Conservation (phyloP, 2,888 invertebrate species). For the Drosophila anomelani region DNA sequence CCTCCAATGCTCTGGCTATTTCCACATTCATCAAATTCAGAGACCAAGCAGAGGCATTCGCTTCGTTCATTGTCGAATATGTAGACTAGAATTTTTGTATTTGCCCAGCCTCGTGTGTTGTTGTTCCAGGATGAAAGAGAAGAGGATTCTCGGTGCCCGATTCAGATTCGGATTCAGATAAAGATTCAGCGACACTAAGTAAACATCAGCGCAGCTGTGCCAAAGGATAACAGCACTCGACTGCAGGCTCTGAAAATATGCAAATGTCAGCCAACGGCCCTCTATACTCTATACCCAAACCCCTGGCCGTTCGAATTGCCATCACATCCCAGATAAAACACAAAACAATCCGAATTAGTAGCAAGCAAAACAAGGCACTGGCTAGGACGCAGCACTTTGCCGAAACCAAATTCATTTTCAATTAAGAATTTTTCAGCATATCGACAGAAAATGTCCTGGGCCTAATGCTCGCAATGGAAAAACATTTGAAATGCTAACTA, state of each 20-base stretch:
- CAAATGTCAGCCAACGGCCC: constrained; percentile 57
- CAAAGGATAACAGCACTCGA: constrained; percentile 52
- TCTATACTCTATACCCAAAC: not conserved
- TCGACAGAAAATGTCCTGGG: constrained; percentile 64
- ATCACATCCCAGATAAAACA: constrained; percentile 76
- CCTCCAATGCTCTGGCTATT: constrained; percentile 38
- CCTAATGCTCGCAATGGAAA: constrained; percentile 56
- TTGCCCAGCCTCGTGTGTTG: constrained; percentile 53
- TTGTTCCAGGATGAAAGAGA: constrained; percentile 25
- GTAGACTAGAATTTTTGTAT: constrained; percentile 63
- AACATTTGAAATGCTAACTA: constrained; percentile 75
- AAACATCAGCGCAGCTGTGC: constrained; percentile 73
- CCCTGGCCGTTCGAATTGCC: constrained; percentile 20
- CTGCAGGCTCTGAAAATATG: constrained; percentile 69
- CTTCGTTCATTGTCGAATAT: constrained; percentile 62
- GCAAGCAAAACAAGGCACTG: constrained; percentile 50
- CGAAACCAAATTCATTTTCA: constrained; percentile 82
- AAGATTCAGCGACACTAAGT: constrained; percentile 78
- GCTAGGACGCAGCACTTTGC: constrained; percentile 47
- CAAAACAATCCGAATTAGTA: constrained; percentile 77
- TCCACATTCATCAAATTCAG: constrained; percentile 64
- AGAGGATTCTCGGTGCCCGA: constrained; percentile 10
- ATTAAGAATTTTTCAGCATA: constrained; percentile 81
- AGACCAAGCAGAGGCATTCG: constrained; percentile 24
- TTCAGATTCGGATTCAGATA: constrained; percentile 41